phyloP scores from a whole-genome alignment of 2,888 invertebrate genomes.

The Mythimna vitellina region DNA sequence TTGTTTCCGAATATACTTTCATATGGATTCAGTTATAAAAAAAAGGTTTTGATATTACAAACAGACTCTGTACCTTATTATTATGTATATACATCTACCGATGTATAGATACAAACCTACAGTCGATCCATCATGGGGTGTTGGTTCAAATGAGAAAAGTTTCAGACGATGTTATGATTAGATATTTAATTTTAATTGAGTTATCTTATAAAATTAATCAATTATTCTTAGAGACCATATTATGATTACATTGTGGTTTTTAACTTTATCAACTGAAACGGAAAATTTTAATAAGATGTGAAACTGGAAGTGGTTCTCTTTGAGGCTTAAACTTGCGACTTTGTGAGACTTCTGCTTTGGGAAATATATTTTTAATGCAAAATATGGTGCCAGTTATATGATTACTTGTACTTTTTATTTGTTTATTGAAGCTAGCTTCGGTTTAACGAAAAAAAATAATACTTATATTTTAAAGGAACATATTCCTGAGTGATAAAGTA shows the following conservation, averaged over 20 bases:
- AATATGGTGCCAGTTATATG: background rate
- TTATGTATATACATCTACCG: too few species aligned
- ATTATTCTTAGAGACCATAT: too few species aligned
- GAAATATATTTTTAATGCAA: background rate
- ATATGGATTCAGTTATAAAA: too few species aligned
- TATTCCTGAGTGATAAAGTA: too few species aligned
- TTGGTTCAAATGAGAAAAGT: slow-evolving; percentile 26
- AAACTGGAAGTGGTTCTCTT: background rate
- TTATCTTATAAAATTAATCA: slow-evolving; percentile 15
- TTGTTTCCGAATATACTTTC: too few species aligned
- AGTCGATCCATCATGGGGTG: slow-evolving; percentile 6
- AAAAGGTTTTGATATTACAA: too few species aligned
- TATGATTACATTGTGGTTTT: background rate
- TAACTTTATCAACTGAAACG: background rate
- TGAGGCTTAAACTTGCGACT: slow-evolving; percentile 4
- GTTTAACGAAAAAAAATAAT: too few species aligned
- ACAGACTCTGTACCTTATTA: too few species aligned
- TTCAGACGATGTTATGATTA: slow-evolving; percentile 8
- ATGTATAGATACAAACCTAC: background rate
- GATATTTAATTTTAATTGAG: slow-evolving; percentile 16
- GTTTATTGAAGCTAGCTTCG: too few species aligned
- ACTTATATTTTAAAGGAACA: too few species aligned
- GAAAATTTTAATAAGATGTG: background rate
- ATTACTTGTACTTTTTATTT: too few species aligned
- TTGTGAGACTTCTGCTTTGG: background rate